Base-by-base conservation (phyloP, 2,113 vertebrate species). In the Proterorhinus semilunaris region DNA sequence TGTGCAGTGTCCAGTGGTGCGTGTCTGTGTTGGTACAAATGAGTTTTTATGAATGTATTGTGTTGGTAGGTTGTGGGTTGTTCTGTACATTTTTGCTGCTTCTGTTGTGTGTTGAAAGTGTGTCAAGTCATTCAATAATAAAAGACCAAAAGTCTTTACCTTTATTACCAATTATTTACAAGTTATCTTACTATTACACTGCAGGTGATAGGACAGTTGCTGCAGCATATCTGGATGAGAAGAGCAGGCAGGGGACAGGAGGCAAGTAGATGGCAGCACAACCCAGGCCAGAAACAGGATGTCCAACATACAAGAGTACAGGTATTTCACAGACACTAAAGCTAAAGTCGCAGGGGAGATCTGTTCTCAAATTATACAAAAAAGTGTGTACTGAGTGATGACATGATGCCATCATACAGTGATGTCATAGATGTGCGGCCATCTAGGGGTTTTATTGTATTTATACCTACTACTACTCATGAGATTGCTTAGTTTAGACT, bases 1-100 rank as follows among this genome's bases (percentile, higher is more conserved):
- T 62, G 16, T 8, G 15, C 46, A 6, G 51, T 45, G 17, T 45
- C 42, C 51, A 8, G 44, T 59, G 54, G 47, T 54, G 11, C 44
- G 7, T 16, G 43, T 57, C n/a, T 71, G 49, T 62, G 73, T 65
- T 4, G 16, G 17, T 16, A 21, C 59, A 50, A 68, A 61, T 75
- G 12, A 53, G 51, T 46, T 74, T 6, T 58, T 81, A 71, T 80
- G 83, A 90, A 82, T 87, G 83, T 85, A 83, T n/a, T 72, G 79
- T 71, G 21, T 21, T 7, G 12, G 70, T 76, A 62, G 15, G 15
- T 76, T 79, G 68, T 58, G 70, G 74, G 27, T 68, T 81, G 27
- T 68, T 81, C 74, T 64, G 27, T 76, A 72, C 78, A 51, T 78
- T n/a, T 82, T 80, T 13, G 66, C 76, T 75, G 80, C 80, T 71